Evolutionary conservation across 92 coral and sea anemone species (phyloP), one percentile per base, ranked within the genome.

Genomic region (Virgularia gustaviana): DNA sequence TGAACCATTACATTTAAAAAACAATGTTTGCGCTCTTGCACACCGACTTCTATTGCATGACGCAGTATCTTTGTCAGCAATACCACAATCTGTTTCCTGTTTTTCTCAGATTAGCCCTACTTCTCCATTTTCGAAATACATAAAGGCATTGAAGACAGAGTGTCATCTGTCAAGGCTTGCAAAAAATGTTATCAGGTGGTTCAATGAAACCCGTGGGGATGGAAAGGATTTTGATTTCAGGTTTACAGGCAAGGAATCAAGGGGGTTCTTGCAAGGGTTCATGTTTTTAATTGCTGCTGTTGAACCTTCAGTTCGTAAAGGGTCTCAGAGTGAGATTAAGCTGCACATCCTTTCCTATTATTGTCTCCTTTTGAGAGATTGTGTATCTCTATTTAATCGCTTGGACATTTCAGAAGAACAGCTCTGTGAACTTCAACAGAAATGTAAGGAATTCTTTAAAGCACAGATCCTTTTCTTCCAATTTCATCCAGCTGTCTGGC

Each of bases 271-370:
- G 16, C 62, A 55, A 34, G 32, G 32, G 12, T 55, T 55, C 32
- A 55, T 55, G 62, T 55, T 55, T 27, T 37, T 55, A 1, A 55
- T 55, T 9, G 62, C 27, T 55, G n/a, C 32, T 7, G 35, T 55
- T 55, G 62, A 55, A n/a, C n/a, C 85, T 29, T 74, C 36, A 39
- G 67, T 56, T 16, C 12, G 23, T 1, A 23, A 63, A 36, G 81
- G 70, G 29, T 63, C 76, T 0, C 36, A 56, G 20, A 41, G 35
- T 33, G 66, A 79, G 63, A 49, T 62, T 9, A 71, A 36, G 9
- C 64, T 79, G 12, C 78, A 79, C 27, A 38, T 33, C 39, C 31
- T 79, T 25, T 78, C 80, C 22, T 79, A 49, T 61, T 27, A 25
- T 73, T 0, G 77, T 62, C 5, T 6, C 77, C 34, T 2, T 36